A percentile compares a stretch with the other conserved stretches of the same genome.
These are phyloP conservation scores for Lophius piscatorius DNA, from an alignment of 2,113 vertebrate species.

Conservation along the genomic window DNA sequence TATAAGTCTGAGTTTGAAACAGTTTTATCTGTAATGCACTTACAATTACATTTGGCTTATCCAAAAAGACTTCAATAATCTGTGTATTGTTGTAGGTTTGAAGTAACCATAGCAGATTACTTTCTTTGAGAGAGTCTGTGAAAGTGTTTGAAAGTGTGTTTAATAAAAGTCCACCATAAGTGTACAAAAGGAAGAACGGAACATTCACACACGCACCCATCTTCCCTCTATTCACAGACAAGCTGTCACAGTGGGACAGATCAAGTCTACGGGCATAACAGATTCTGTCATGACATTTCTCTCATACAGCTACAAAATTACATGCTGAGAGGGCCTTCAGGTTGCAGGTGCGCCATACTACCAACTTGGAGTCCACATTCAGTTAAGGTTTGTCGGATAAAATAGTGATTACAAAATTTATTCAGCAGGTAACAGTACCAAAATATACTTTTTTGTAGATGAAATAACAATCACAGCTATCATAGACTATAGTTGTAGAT, in stretches of 20 bases:
- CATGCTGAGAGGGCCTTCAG: constrained; percentile 50
- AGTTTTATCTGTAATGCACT: no score
- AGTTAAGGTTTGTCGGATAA: no score
- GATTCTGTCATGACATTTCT: constrained; percentile 66
- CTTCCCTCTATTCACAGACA: constrained; percentile 29
- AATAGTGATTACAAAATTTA: no score
- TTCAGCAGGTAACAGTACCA: no score
- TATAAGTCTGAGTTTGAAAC: no score
- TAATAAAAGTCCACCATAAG: not conserved
- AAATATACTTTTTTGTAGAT: no score
- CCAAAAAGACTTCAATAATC: constrained; percentile 9
- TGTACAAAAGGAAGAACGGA: not conserved
- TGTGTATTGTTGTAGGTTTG: constrained; percentile 10
- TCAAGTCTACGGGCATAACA: constrained; percentile 53
- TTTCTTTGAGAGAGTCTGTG: not conserved
- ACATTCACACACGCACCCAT: not conserved
- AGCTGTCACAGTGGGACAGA: constrained; percentile 55
- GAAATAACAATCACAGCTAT: no score
- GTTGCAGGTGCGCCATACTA: constrained; percentile 48
- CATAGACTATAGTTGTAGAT: no score
- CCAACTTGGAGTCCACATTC: no score
- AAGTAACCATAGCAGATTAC: not conserved
- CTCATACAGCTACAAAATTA: constrained; percentile 57
- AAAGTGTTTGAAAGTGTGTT: not conserved
- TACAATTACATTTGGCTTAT: no score